A percentile compares a stretch with the other conserved stretches of the same genome.
These are phyloP conservation scores for Linepithema humile DNA, from an alignment of 1,140 invertebrate genomes.

Conservation along the genomic window DNA sequence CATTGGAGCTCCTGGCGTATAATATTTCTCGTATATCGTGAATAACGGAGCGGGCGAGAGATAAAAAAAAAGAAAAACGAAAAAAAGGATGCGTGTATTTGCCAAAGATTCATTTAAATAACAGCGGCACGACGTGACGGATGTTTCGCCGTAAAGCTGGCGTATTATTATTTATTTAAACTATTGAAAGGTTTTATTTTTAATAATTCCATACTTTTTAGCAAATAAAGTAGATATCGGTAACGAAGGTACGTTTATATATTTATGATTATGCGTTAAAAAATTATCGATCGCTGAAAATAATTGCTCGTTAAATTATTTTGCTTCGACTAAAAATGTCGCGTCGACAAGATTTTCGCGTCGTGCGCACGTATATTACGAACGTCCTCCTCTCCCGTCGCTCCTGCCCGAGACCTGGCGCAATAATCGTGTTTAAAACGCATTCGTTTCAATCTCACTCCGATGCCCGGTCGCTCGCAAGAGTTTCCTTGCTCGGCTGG, in stretches of 20 bases:
- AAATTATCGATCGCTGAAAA: not conserved
- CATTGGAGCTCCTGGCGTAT: slow-evolving; percentile 23
- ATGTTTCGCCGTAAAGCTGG: slow-evolving; percentile 22
- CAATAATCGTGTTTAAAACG: slow-evolving; percentile 79
- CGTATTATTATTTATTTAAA: not conserved
- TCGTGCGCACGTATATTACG: slow-evolving; percentile 20
- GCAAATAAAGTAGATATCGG: too few relatives aligned
- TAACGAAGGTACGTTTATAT: not conserved
- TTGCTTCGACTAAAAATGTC: not conserved
- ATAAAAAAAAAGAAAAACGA: not conserved
- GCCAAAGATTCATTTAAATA: slow-evolving; percentile 55
- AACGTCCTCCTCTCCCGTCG: slow-evolving; percentile 24
- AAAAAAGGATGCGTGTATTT: not conserved
- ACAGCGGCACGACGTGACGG: slow-evolving; percentile 30
- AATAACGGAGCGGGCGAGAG: slow-evolving; percentile 7
- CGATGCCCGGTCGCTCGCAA: slow-evolving; percentile 56
- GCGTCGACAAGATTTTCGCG: slow-evolving; percentile 26
- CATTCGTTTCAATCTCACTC: slow-evolving; percentile 78
- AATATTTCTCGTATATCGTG: not conserved
- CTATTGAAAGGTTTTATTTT: too few relatives aligned
- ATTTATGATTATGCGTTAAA: not conserved
- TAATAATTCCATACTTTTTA: too few relatives aligned
- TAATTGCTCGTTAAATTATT: not conserved
- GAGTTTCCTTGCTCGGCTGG: slow-evolving; percentile 51
- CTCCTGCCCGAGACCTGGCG: slow-evolving; percentile 53